Conservation (phyloP, 2,888 invertebrate species). For the Pammene aurita region DNA sequence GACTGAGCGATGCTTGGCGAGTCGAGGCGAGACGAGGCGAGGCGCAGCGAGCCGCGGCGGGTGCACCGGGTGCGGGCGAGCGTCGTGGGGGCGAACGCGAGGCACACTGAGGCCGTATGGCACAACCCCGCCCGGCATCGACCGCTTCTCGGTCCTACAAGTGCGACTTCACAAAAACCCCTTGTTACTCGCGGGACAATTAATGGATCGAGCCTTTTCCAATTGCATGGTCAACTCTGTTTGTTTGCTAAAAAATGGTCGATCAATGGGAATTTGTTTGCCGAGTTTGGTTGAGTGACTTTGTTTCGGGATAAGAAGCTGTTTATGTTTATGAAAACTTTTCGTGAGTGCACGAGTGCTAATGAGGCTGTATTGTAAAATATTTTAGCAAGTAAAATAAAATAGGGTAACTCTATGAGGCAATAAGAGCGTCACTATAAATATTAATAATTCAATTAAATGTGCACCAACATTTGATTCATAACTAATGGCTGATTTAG, state of each 20-base stretch:
- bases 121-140: constrained; percentile 60
- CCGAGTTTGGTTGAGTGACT: neutral
- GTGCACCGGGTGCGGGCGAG: constrained; percentile 45
- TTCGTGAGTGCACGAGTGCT: too few species aligned
- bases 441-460: too few species aligned
- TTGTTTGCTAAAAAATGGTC: constrained; percentile 23
- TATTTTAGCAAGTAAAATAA: too few species aligned
- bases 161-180: constrained; percentile 57
- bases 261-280: constrained; percentile 15
- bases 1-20: constrained; percentile 27
- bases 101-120: constrained; percentile 62
- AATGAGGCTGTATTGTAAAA: too few species aligned
- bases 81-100: constrained; percentile 38
- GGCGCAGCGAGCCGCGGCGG: constrained; percentile 32
- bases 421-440: too few species aligned
- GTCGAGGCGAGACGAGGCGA: constrained; percentile 31
- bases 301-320: constrained; percentile 16
- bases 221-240: constrained; percentile 36
- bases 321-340: constrained; percentile 7
- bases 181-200: constrained; percentile 65
- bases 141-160: constrained; percentile 50
- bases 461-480: neutral
- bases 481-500: too few species aligned
- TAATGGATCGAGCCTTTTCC: constrained; percentile 60
- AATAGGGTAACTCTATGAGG: too few species aligned